These are phyloP conservation scores for Tetragnatha versicolor DNA, from an alignment of 1,140 invertebrate genomes.

Conservation along the genomic window DNA sequence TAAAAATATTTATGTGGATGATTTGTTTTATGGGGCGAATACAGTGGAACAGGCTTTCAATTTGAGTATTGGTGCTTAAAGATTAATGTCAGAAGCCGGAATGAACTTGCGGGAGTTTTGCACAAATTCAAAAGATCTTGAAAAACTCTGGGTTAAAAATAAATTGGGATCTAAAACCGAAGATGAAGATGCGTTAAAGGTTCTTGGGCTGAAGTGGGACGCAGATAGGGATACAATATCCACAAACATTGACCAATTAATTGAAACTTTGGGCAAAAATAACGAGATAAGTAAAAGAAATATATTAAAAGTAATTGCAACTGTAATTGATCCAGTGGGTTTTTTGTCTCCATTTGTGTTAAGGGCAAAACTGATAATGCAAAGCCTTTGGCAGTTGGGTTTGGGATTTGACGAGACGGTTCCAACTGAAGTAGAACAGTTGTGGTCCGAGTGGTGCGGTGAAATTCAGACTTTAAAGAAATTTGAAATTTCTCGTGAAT, in stretches of 20 bases:
- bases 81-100: not conserved
- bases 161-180: not conserved
- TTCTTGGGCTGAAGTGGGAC: not conserved
- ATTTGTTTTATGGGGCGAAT: not conserved
- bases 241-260: not conserved
- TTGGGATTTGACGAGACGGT: not conserved
- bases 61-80: not conserved
- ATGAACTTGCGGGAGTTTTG: not conserved
- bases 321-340: not conserved
- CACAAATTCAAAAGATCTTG: not conserved
- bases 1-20: not conserved
- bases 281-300: not conserved
- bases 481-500: not conserved
- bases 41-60: not conserved
- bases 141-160: not conserved
- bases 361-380: not conserved
- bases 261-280: not conserved
- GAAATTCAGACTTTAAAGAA: not conserved
- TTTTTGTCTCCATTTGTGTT: not conserved
- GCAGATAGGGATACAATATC: not conserved
- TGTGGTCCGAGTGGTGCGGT: not conserved
- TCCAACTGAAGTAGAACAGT: not conserved
- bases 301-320: not conserved
- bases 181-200: not conserved
- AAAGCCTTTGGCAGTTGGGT: not conserved